Conservation (phyloP, 2,888 invertebrate species). For the Nasonia oneida region DNA sequence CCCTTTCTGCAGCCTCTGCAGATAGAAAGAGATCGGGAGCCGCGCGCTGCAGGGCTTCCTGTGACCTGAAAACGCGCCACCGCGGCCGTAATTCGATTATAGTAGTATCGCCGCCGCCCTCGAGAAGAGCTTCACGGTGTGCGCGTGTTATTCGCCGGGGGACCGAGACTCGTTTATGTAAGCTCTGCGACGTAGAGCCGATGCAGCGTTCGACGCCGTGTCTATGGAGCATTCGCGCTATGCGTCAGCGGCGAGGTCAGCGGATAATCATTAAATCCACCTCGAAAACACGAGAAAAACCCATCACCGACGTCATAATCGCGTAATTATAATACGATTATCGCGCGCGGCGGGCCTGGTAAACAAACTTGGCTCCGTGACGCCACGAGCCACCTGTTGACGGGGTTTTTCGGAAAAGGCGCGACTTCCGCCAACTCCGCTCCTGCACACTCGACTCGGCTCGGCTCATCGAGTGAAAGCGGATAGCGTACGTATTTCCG, state of each 20-base stretch:
- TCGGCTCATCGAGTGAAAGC: not conserved
- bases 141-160: not conserved
- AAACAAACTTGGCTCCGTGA: not conserved
- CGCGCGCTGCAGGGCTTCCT: not conserved
- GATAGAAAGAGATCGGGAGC: not conserved
- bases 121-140: slow-evolving; percentile 23
- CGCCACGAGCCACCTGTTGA: not conserved
- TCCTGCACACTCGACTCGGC: not conserved
- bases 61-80: slow-evolving; percentile 43
- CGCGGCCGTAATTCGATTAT: slow-evolving; percentile 40
- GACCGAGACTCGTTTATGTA: too few species aligned
- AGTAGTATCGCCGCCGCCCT: not conserved
- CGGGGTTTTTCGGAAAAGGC: not conserved
- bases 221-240: too few species aligned
- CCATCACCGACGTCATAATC: too few species aligned
- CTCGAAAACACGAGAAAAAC: too few species aligned
- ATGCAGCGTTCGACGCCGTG: too few species aligned
- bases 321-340: not conserved
- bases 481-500: not conserved
- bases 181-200: too few species aligned
- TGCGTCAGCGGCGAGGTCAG: too few species aligned
- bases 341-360: too few species aligned
- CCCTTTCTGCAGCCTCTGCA: not conserved
- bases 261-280: too few species aligned
- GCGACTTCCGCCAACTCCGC: too few species aligned